These are phyloP conservation scores for Monochamus saltuarius DNA, from an alignment of 1,140 invertebrate genomes.

Conservation along the genomic window DNA sequence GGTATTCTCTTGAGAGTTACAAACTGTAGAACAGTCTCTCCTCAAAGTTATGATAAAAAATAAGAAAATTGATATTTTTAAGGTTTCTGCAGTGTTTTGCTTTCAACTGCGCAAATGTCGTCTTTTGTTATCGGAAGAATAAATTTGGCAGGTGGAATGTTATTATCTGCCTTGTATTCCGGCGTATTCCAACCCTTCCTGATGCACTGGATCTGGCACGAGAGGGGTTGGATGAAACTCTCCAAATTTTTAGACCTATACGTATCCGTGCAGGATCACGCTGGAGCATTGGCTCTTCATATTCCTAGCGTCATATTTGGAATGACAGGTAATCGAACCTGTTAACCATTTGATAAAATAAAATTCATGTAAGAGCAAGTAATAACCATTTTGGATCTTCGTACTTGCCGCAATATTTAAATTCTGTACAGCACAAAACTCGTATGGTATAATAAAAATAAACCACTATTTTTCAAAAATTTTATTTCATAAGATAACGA, in stretches of 20 bases:
- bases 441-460: too few species aligned
- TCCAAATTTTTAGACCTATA: constrained; percentile 19
- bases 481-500: background rate
- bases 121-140: constrained; percentile 31
- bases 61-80: too few species aligned
- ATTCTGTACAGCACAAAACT: background rate
- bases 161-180: constrained; percentile 25
- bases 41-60: background rate
- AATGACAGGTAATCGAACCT: constrained; percentile 16
- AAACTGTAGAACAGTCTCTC: background rate
- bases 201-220: constrained; percentile 40
- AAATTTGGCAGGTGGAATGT: constrained; percentile 29
- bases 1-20: background rate
- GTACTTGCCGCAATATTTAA: background rate
- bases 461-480: too few species aligned
- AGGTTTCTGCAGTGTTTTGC: constrained; percentile 30
- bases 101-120: constrained; percentile 34
- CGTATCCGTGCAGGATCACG: constrained; percentile 32
- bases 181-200: constrained; percentile 33
- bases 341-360: background rate
- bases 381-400: background rate
- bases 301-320: constrained; percentile 25
- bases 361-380: background rate
- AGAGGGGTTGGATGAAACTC: constrained; percentile 35
- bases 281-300: constrained; percentile 35